Evolutionary conservation across 1,140 invertebrate species (phyloP).

Genomic region (Zaprionus camerounensis): DNA sequence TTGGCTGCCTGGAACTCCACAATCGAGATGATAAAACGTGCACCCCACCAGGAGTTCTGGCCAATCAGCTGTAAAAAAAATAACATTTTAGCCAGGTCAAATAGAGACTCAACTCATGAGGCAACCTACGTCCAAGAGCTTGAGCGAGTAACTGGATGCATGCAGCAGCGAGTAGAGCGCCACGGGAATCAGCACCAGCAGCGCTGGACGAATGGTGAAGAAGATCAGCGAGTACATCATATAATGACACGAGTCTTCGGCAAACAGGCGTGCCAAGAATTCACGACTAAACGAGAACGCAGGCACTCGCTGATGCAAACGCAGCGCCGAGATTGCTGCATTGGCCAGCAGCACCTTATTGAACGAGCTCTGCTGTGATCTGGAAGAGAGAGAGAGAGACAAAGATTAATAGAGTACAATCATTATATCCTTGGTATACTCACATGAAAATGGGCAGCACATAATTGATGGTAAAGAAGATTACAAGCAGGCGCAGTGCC

Average conservation of each 20-base stretch:
- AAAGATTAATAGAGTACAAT: not conserved
- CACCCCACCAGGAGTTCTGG: constrained; percentile 94
- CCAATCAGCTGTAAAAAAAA: constrained; percentile 89
- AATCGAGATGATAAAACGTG: constrained; percentile 93
- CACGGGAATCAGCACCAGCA: constrained; percentile 94
- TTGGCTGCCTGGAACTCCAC: constrained; percentile 94
- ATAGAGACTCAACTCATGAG: constrained; percentile 84
- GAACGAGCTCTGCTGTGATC: constrained; percentile 93
- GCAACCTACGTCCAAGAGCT: constrained; percentile 94
- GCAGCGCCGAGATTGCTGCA: constrained; percentile 96
- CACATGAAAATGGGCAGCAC: constrained; percentile 95
- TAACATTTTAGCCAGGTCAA: not conserved
- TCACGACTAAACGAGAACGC: constrained; percentile 91
- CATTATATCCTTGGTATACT: constrained; percentile 3
- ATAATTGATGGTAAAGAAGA: constrained; percentile 93
- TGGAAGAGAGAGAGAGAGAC: constrained; percentile 80
- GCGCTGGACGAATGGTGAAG: constrained; percentile 93
- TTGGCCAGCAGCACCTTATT: constrained; percentile 95
- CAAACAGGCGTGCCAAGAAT: constrained; percentile 91
- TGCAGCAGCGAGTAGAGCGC: constrained; percentile 96
- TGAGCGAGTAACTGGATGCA: constrained; percentile 94
- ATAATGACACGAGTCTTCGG: constrained; percentile 98
- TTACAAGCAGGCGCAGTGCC: constrained; percentile 91
- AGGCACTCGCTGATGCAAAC: constrained; percentile 96
- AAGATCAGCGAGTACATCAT: constrained; percentile 97